These are phyloP conservation scores for Galerucella calmariensis DNA, from an alignment of 2,888 invertebrate genomes.

Conservation along the genomic window DNA sequence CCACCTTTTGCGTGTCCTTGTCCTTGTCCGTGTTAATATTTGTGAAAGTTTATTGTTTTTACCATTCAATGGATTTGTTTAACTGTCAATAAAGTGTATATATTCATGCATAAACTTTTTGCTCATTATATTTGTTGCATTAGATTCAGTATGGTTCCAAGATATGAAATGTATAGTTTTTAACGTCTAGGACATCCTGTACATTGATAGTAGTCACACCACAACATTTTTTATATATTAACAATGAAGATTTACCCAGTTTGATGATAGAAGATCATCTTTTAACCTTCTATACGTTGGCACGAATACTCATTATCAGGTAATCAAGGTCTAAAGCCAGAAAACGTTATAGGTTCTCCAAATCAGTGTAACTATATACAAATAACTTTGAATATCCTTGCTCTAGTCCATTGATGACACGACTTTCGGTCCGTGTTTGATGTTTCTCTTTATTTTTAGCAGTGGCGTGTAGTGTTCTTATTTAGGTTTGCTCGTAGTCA, in stretches of 20 bases:
- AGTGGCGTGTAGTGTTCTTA: neutral
- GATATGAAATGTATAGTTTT: too few species aligned
- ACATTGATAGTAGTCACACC: neutral
- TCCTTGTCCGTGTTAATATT: slow-evolving; percentile 47
- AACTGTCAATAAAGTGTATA: neutral
- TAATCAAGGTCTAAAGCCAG: slow-evolving; percentile 30
- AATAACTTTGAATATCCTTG: slow-evolving; percentile 40
- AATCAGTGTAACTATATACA: slow-evolving; percentile 39
- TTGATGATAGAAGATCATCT: slow-evolving; percentile 20
- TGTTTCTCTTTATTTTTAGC: slow-evolving; percentile 7
- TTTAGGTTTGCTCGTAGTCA: neutral
- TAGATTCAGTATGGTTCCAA: too few species aligned
- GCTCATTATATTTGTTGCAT: neutral
- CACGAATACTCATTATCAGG: slow-evolving; percentile 34
- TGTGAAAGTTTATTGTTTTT: slow-evolving; percentile 12
- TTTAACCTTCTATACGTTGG: slow-evolving; percentile 36
- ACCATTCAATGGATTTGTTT: slow-evolving; percentile 25
- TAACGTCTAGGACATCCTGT: neutral
- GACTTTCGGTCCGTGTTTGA: slow-evolving; percentile 27
- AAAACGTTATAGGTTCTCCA: slow-evolving; percentile 34
- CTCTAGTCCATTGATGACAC: slow-evolving; percentile 43
- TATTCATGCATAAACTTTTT: too few species aligned
- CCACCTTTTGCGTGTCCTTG: slow-evolving; percentile 37
- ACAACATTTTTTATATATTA: neutral
- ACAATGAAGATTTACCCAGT: slow-evolving; percentile 15